A percentile compares a stretch with the other conserved stretches of the same genome.
Evolutionary conservation across 2,797 vertebrate species (phyloP).

Genomic region (Smutsia temminckii): DNA sequence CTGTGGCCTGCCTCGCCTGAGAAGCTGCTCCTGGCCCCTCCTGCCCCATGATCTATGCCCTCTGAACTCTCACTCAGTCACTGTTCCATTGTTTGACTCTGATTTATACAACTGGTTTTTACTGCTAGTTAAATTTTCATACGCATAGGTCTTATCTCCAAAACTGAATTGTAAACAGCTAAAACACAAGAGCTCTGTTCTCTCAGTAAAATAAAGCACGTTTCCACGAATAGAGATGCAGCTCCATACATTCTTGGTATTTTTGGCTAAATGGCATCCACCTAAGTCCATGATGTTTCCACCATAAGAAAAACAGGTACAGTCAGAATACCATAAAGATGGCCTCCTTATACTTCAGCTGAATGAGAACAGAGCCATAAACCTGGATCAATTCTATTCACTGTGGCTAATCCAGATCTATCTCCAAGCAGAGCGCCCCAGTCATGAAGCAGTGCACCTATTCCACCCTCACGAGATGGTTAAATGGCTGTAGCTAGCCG

Average conservation of each 20-base stretch:
- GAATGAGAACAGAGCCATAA: not conserved
- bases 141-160: not conserved
- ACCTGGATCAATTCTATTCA: not conserved
- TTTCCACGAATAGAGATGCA: not conserved
- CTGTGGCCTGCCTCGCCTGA: not conserved
- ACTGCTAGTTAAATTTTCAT: constrained; percentile 11
- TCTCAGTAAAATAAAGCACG: not conserved
- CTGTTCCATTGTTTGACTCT: not conserved
- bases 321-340: not conserved
- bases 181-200: not conserved
- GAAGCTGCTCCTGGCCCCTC: not conserved
- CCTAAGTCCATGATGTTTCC: not conserved
- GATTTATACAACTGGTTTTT: not conserved
- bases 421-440: not conserved
- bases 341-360: not conserved
- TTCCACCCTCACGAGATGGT: not conserved
- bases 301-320: not conserved
- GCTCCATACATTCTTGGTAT: not conserved
- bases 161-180: not conserved
- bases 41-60: not conserved
- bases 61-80: not conserved
- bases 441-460: not conserved
- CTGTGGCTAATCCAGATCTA: not conserved
- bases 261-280: not conserved
- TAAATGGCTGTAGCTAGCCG: not conserved